phyloP scores from a whole-genome alignment of 2,888 invertebrate genomes.

The Tipula vernalis region DNA sequence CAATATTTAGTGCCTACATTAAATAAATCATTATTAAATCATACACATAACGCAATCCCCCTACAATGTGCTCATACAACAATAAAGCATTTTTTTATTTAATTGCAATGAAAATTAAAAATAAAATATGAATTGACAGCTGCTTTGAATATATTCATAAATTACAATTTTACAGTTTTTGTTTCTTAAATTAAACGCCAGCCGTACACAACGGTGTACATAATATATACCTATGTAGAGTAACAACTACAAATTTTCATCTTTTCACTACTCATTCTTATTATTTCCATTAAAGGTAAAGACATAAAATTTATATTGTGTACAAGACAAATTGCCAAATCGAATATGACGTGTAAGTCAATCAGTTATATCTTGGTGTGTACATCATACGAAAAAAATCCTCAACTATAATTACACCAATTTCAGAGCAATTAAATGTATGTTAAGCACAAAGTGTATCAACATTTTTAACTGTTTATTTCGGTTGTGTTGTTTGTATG shows the following conservation, averaged over 20 bases:
- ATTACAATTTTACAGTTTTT: neutral
- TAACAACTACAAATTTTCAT: neutral
- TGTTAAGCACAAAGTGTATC: neutral
- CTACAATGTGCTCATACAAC: neutral
- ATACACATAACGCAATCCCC: neutral
- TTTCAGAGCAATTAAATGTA: neutral
- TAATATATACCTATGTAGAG: neutral
- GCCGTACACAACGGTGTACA: neutral
- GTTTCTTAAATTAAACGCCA: neutral
- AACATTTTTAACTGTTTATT: neutral
- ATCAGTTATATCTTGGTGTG: neutral
- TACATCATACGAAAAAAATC: neutral
- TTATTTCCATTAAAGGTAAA: neutral
- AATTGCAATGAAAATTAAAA: neutral
- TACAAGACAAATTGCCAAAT: constrained; percentile 4
- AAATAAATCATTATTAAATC: neutral
- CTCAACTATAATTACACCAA: neutral
- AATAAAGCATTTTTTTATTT: neutral
- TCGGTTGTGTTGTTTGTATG: neutral
- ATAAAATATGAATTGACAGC: neutral
- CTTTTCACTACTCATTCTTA: neutral
- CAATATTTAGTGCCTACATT: neutral
- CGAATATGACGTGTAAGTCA: neutral
- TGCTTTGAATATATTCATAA: neutral
- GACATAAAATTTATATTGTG: neutral